Conservation (phyloP, 2,113 vertebrate species). For the Chloebia gouldiae region DNA sequence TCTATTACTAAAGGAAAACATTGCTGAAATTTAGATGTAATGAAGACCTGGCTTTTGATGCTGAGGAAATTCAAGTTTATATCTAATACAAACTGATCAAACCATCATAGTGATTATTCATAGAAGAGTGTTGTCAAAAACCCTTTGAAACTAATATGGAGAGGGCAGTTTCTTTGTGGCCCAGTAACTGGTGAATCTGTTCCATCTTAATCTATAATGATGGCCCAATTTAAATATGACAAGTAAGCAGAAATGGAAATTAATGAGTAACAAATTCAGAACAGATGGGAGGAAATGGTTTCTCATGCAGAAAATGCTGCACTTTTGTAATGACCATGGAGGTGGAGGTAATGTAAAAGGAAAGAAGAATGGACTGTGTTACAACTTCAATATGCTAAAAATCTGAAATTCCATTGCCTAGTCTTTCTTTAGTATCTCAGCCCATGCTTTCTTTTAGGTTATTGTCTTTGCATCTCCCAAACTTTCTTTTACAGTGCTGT, state of each 20-base stretch:
- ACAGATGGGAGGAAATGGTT: not conserved
- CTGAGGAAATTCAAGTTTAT: not conserved
- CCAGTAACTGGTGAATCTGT: not conserved
- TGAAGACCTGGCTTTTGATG: not conserved
- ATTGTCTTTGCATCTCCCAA: not conserved
- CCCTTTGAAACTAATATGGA: not conserved
- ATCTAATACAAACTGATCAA: not conserved
- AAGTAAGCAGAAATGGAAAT: constrained; percentile 30
- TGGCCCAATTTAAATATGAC: not conserved
- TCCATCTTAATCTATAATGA: not conserved
- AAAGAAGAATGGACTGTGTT: not conserved
- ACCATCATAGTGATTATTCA: not conserved
- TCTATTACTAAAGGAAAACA: not conserved
- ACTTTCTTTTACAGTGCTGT: not conserved
- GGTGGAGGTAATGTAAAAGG: not conserved
- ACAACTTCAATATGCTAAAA: not conserved
- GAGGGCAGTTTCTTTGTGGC: not conserved
- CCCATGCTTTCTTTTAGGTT: not conserved
- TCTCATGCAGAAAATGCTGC: not conserved
- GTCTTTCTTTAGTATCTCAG: not conserved
- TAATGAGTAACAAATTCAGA: not conserved
- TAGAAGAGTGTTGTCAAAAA: not conserved
- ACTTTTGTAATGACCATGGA: not conserved
- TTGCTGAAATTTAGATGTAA: not conserved
- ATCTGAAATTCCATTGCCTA: not conserved